phyloP scores from a whole-genome alignment of 1,140 invertebrate genomes.

The Plodia interpunctella region DNA sequence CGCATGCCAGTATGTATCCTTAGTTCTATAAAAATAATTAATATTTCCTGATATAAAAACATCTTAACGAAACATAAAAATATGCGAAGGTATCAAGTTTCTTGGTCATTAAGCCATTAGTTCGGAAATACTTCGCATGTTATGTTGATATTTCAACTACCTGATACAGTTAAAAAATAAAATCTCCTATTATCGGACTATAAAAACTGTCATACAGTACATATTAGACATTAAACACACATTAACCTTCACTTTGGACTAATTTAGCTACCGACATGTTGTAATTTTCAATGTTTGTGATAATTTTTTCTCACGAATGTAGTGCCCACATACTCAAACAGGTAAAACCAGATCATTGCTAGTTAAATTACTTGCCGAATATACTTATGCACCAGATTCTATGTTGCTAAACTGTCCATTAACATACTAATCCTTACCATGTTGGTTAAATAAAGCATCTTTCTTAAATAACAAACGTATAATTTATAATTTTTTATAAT shows the following conservation, averaged over 20 bases:
- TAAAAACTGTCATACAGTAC: neutral
- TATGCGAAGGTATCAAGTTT: too few relatives aligned
- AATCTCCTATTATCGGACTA: neutral
- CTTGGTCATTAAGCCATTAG: too few relatives aligned
- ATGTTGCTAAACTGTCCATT: slow-evolving; percentile 32
- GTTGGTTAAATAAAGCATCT: too few relatives aligned
- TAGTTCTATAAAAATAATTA: too few relatives aligned
- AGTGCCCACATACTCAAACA: slow-evolving; percentile 4
- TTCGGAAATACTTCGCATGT: too few relatives aligned
- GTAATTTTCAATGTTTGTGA: slow-evolving; percentile 14
- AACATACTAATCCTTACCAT: slow-evolving; percentile 17
- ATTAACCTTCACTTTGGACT: slow-evolving; percentile 11
- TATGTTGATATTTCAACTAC: too few relatives aligned
- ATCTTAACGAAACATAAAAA: too few relatives aligned
- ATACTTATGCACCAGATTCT: slow-evolving; percentile 27
- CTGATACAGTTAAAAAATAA: too few relatives aligned
- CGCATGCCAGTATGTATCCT: too few relatives aligned
- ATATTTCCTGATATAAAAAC: too few relatives aligned
- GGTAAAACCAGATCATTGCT: slow-evolving; percentile 22
- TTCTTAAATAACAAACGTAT: too few relatives aligned
- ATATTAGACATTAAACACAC: neutral
- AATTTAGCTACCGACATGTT: slow-evolving; percentile 3
- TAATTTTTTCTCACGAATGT: slow-evolving; percentile 8
- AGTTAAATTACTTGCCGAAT: slow-evolving; percentile 14
- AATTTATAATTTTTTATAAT: too few relatives aligned